Base-by-base conservation (phyloP, 2,797 vertebrate genomes). In the Acrocephalus scirpaceus region DNA sequence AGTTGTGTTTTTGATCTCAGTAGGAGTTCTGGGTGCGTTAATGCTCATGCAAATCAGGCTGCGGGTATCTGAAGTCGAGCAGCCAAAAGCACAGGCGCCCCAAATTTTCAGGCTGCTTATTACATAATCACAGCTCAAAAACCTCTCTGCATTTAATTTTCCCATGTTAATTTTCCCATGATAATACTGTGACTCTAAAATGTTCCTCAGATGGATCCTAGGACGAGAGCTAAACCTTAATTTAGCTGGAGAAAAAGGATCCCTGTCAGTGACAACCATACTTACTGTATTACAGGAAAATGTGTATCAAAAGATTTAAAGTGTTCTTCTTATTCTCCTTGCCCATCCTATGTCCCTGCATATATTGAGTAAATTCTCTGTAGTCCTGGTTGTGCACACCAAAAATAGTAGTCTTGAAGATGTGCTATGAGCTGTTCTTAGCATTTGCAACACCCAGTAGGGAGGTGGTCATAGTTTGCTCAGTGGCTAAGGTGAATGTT, bases 41-140 rank as follows among this genome's bases (percentile, higher is more conserved):
- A 93, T 77, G 66, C 26, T 92, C 73, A 95, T 96, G 95, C 93
- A 92, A 95, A 97, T 95, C 82, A 94, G 85, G 23, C 87, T 93
- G 82, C 3, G 10, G 47, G 82, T 91, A 95, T 75, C 93, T 93
- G 29, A 91, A 90, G 48, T 86, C 36, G 25, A 79, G 81, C 92
- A 96, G 91, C 79, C 79, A 90, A 95, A 95, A 96, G 78, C 66
- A 88, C 38, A 84, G 85, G 70, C 85, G 4, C 70, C 95, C 86
- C 93, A 73, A 93, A 92, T 96, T 92, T 94, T 45, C 90, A 92
- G 88, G 40, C 79, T 83, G 60, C n/a, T 88, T 91, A 65, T 77
- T 96, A 81, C 44, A 75, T 88, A 95, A 91, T 84, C 14, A 10
- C 21, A 65, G 47, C 79, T 90, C 21, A 51, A 60, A 95, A 94